Evolutionary conservation across 2,888 invertebrate species (phyloP).

Genomic region (Oligia latruncula): DNA sequence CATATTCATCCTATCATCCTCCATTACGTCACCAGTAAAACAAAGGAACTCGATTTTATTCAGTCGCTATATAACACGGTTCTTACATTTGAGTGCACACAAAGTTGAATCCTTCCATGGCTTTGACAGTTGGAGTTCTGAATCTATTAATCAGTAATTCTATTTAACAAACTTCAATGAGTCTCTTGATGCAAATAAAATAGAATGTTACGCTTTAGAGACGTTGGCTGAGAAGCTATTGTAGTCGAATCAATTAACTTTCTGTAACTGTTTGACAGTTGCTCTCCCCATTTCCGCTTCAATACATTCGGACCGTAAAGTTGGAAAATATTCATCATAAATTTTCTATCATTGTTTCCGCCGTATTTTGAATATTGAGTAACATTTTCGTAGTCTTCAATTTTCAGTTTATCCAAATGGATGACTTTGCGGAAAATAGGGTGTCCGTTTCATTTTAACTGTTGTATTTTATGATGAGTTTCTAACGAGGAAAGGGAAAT

Average conservation of each 20-base stretch:
- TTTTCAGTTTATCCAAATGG: constrained; percentile 56
- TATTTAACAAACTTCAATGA: constrained; percentile 74
- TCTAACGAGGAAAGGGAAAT: constrained; percentile 28
- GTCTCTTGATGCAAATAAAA: constrained; percentile 75
- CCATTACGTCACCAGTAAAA: constrained; percentile 59
- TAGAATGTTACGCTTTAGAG: constrained; percentile 70
- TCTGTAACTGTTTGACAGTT: constrained; percentile 72
- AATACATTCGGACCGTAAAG: constrained; percentile 68
- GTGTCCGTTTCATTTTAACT: constrained; percentile 46
- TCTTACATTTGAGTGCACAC: constrained; percentile 68
- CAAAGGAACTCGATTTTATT: constrained; percentile 62
- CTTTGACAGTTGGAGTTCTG: constrained; percentile 69
- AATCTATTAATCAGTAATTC: constrained; percentile 76
- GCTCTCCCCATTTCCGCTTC: constrained; percentile 69
- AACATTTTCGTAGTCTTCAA: constrained; percentile 44
- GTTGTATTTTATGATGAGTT: constrained; percentile 33
- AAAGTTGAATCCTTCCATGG: constrained; percentile 69
- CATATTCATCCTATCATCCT: constrained; percentile 58
- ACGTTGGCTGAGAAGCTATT: constrained; percentile 66
- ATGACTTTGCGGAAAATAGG: constrained; percentile 32
- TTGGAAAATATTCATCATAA: constrained; percentile 68
- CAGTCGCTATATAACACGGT: constrained; percentile 61
- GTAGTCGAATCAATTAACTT: constrained; percentile 76
- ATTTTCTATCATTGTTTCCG: constrained; percentile 62
- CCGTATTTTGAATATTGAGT: constrained; percentile 59